These are phyloP conservation scores for Ceyx melanurus DNA, from an alignment of 2,113 vertebrate species.

Conservation along the genomic window DNA sequence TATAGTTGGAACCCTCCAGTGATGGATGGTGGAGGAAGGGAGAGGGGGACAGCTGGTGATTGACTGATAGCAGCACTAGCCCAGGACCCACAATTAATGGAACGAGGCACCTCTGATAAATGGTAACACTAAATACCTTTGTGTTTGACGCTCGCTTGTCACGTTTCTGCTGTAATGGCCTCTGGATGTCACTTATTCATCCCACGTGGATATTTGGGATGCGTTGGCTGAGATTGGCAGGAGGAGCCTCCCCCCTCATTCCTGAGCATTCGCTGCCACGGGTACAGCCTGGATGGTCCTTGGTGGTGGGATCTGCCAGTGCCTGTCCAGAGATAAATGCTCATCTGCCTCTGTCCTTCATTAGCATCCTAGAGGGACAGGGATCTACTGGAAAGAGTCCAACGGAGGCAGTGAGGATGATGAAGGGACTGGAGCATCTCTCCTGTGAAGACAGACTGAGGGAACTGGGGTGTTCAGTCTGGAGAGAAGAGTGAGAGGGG, in stretches of 20 bases:
- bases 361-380: not conserved
- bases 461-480: too few species aligned
- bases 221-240: not conserved
- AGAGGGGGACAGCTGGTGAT: not conserved
- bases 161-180: not conserved
- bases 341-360: not conserved
- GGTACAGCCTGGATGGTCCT: accelerated
- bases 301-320: not conserved
- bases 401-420: too few species aligned
- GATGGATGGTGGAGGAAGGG: not conserved
- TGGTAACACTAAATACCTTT: not conserved
- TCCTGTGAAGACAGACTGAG: too few species aligned
- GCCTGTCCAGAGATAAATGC: not conserved
- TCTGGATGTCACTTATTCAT: not conserved
- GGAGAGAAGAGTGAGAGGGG: too few species aligned
- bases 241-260: not conserved
- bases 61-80: not conserved
- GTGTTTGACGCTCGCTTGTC: not conserved
- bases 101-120: not conserved
- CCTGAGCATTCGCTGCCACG: accelerated
- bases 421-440: too few species aligned
- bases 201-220: not conserved
- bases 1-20: not conserved
- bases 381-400: too few species aligned
- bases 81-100: not conserved